Percentiles rank a stretch among this genome's conserved stretches.
phyloP scores from a whole-genome alignment of 2,888 invertebrate genomes.

The Caenorhabditis zanzibari region DNA sequence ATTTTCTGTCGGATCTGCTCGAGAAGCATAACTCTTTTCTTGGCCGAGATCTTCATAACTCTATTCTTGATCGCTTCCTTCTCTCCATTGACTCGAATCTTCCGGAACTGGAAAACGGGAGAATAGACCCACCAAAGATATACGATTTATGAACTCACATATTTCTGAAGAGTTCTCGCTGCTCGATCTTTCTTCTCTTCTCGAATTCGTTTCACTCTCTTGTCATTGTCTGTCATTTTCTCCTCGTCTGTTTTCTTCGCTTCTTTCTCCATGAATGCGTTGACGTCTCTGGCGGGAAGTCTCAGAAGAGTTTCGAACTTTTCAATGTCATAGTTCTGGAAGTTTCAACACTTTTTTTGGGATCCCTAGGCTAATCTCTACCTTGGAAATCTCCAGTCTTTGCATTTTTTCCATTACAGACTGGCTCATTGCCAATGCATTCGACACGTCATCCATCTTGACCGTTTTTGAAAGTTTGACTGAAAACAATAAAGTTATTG shows the following conservation, averaged over 20 bases:
- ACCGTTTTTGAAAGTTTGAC: slow-evolving; percentile 1
- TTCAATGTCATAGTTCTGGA: slow-evolving; percentile 52
- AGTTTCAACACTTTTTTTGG: no score
- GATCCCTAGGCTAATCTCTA: background rate
- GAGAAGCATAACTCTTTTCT: slow-evolving; percentile 35
- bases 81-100: slow-evolving; percentile 28
- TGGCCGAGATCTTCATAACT: slow-evolving; percentile 32
- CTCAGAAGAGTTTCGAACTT: slow-evolving; percentile 47
- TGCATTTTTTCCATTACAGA: slow-evolving; percentile 54
- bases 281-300: slow-evolving; percentile 52
- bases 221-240: slow-evolving; percentile 56
- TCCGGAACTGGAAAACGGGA: slow-evolving; percentile 38
- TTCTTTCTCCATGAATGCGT: slow-evolving; percentile 56
- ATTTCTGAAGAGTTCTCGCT: slow-evolving; percentile 57
- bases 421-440: slow-evolving; percentile 54
- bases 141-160: slow-evolving; percentile 25
- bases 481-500: slow-evolving; percentile 17
- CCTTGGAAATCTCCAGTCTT: slow-evolving; percentile 52
- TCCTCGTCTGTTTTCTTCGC: slow-evolving; percentile 49
- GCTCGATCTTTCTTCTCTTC: slow-evolving; percentile 52
- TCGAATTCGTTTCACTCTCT: slow-evolving; percentile 12
- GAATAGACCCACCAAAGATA: background rate
- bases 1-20: slow-evolving; percentile 52
- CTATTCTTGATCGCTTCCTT: slow-evolving; percentile 22
- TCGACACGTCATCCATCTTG: slow-evolving; percentile 49